Conservation (phyloP, 2,113 vertebrate species). For the Phaetusa simplex region DNA sequence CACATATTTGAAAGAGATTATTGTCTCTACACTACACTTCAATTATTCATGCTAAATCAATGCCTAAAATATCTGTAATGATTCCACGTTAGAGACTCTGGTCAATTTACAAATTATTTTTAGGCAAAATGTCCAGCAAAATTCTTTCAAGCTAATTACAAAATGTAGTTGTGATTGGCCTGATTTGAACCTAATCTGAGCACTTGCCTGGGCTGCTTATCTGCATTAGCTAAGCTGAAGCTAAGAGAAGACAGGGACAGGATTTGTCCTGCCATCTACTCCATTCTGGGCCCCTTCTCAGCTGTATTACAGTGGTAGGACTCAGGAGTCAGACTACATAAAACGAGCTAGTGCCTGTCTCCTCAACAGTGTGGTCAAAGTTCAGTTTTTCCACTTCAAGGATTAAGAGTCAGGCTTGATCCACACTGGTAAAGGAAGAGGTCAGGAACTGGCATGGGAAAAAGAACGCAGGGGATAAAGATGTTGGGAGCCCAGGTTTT, state of each 20-base stretch:
- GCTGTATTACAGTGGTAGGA: not conserved
- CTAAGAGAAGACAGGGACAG: not conserved
- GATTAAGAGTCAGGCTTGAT: not conserved
- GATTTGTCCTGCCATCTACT: not conserved
- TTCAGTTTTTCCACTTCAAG: not conserved
- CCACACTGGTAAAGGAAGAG: not conserved
- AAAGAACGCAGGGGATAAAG: not conserved
- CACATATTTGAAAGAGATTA: constrained; percentile 11
- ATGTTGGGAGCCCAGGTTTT: not conserved
- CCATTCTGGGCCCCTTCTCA: not conserved
- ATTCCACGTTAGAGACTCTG: not conserved
- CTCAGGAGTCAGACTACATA: not conserved
- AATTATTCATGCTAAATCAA: constrained; percentile 64
- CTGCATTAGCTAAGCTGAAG: not conserved
- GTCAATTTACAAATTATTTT: constrained; percentile 64
- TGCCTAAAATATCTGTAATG: constrained; percentile 61
- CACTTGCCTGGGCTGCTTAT: not conserved
- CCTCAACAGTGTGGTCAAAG: not conserved
- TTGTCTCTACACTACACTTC: constrained; percentile 18
- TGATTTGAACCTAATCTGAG: constrained; percentile 23
- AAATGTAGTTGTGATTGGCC: constrained; percentile 8
- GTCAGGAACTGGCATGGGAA: not conserved
- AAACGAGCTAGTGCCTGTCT: not conserved
- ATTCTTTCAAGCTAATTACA: constrained; percentile 38
- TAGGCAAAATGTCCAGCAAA: constrained; percentile 51